phyloP scores from a whole-genome alignment of 2,888 invertebrate genomes.

The Norana najaformis region DNA sequence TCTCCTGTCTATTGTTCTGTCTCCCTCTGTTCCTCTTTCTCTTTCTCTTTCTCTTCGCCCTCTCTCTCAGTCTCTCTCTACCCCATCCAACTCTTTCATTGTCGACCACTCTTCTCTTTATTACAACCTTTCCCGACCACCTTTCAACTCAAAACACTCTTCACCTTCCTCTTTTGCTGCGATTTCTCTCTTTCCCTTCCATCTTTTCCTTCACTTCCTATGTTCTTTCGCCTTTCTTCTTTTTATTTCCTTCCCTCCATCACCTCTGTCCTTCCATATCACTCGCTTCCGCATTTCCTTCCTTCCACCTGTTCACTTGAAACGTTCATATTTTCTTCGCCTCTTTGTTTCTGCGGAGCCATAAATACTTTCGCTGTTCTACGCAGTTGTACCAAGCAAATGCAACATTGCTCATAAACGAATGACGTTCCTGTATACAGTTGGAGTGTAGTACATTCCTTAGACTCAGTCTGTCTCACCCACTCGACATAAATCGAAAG shows the following conservation, averaged over 20 bases:
- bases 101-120: neutral
- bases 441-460: too few species aligned
- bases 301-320: neutral
- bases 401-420: neutral
- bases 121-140: neutral
- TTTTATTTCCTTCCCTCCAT: neutral
- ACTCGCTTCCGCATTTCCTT: neutral
- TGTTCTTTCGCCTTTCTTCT: neutral
- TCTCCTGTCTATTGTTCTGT: too few species aligned
- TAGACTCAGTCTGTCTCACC: neutral
- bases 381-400: neutral
- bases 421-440: neutral
- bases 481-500: too few species aligned
- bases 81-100: neutral
- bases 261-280: neutral
- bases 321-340: neutral
- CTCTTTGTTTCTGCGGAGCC: neutral
- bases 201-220: neutral
- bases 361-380: neutral
- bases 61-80: neutral
- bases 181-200: neutral
- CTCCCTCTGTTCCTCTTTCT: neutral
- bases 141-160: neutral
- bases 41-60: neutral
- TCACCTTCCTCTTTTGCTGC: neutral